Conservation (phyloP, 2,113 vertebrate species). For the Corythornis madagascariensis region DNA sequence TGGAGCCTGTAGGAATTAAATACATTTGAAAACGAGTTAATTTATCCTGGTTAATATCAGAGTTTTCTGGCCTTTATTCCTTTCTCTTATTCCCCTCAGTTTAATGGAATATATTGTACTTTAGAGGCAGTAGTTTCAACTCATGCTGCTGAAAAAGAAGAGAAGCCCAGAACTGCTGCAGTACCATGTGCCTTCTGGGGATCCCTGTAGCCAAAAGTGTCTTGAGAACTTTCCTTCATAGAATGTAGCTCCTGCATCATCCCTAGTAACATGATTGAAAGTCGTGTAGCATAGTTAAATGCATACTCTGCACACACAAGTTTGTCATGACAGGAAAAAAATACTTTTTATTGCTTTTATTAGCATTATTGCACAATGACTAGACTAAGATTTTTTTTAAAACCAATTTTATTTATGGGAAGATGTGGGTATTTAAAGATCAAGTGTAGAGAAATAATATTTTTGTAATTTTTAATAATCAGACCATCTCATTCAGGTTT, state of each 20-base stretch:
- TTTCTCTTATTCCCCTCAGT: conserved; percentile 6
- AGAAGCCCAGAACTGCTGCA: neutral
- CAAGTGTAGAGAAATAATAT: neutral
- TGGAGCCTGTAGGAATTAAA: neutral
- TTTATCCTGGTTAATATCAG: conserved; percentile 3
- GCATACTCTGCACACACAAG: neutral
- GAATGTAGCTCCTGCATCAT: neutral
- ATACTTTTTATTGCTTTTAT: neutral
- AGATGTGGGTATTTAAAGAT: conserved; percentile 10
- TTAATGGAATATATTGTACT: conserved; percentile 24
- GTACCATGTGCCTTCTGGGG: neutral
- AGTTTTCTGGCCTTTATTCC: conserved; percentile 30
- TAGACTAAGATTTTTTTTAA: neutral
- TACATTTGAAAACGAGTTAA: conserved; percentile 14
- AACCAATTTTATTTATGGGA: neutral
- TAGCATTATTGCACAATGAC: neutral
- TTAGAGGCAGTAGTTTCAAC: neutral
- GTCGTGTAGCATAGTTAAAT: neutral
- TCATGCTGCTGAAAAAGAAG: conserved; percentile 4
- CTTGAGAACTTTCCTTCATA: conserved; percentile 30
- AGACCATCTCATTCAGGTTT: conserved; percentile 19
- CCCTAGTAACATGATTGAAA: neutral
- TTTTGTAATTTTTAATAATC: conserved; percentile 55
- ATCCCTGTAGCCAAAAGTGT: conserved; percentile 5
- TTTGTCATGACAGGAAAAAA: conserved; percentile 4